Percentiles rank a stretch among this genome's conserved stretches.
These are phyloP conservation scores for Phrynocephalus guinanensis DNA, from an alignment of 2,797 vertebrate genomes.

Conservation along the genomic window DNA sequence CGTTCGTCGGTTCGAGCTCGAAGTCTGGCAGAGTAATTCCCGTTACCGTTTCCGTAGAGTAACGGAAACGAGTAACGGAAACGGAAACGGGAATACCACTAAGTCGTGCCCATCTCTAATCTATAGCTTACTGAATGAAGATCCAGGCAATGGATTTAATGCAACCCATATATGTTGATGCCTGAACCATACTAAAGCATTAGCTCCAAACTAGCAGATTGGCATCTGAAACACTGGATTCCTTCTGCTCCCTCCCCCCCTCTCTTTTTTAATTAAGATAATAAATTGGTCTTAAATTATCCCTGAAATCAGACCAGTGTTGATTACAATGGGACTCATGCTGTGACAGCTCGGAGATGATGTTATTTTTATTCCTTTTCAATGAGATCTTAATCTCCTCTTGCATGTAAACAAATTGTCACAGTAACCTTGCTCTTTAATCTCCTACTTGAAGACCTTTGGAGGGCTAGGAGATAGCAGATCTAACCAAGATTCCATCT, in stretches of 20 bases:
- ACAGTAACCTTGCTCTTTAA: constrained; percentile 87
- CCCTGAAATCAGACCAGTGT: constrained; percentile 99
- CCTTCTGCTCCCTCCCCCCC: constrained; percentile 73
- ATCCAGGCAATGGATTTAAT: too few relatives aligned
- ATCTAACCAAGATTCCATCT: constrained; percentile 85
- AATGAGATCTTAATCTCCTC: constrained; percentile 91
- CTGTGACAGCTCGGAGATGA: constrained; percentile 90
- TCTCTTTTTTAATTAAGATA: constrained; percentile 92
- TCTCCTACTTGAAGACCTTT: constrained; percentile 85
- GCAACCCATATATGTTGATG: not conserved
- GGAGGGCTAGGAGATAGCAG: constrained; percentile 86
- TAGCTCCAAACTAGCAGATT: constrained; percentile 63
- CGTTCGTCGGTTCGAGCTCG: too few relatives aligned
- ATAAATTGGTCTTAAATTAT: constrained; percentile 99
- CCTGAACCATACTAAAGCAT: constrained; percentile 46
- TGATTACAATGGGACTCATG: constrained; percentile 97
- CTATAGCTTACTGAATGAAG: too few relatives aligned
- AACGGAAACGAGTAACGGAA: too few relatives aligned
- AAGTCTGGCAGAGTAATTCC: too few relatives aligned
- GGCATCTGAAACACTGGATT: constrained; percentile 76
- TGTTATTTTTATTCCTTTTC: constrained; percentile 88
- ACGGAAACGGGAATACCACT: too few relatives aligned
- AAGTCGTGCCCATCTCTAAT: too few relatives aligned
- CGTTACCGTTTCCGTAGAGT: too few relatives aligned
- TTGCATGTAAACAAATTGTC: constrained; percentile 88